These are phyloP conservation scores for Aramus guarauna DNA, from an alignment of 2,113 vertebrate genomes.

Conservation along the genomic window DNA sequence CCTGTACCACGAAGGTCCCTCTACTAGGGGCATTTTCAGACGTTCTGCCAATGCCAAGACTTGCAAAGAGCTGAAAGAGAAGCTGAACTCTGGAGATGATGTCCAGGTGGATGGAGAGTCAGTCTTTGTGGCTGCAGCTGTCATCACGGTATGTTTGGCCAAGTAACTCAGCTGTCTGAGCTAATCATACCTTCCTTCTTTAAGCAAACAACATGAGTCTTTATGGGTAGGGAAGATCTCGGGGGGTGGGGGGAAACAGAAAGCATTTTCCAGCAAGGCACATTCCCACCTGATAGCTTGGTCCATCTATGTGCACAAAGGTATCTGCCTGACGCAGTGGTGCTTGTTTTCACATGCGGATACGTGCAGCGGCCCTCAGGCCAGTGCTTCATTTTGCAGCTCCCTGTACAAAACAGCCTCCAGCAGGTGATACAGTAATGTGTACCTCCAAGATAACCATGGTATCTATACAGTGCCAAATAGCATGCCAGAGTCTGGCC, in stretches of 20 bases:
- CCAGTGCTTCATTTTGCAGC: not conserved
- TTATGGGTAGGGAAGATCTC: not conserved
- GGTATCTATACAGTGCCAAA: not conserved
- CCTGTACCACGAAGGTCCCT: slow-evolving; percentile 75
- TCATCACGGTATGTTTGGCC: slow-evolving; percentile 73
- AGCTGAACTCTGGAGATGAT: slow-evolving; percentile 72
- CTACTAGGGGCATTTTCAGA: slow-evolving; percentile 79
- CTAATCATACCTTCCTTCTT: not conserved
- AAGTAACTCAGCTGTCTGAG: not conserved
- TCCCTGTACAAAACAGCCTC: not conserved
- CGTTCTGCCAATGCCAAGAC: slow-evolving; percentile 80
- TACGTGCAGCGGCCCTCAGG: not conserved
- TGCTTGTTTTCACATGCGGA: not conserved
- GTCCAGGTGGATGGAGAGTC: slow-evolving; percentile 76
- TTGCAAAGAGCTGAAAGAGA: slow-evolving; percentile 81
- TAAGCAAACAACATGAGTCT: not conserved
- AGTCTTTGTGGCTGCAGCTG: slow-evolving; percentile 78
- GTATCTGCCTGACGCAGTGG: not conserved
- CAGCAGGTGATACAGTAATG: not conserved
- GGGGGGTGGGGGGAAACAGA: not conserved
- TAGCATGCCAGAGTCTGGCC: not conserved
- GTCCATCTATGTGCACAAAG: not conserved
- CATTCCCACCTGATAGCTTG: not conserved
- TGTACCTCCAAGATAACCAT: not conserved
- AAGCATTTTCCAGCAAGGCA: not conserved